A percentile compares a stretch with the other conserved stretches of the same genome.
Conservation (phyloP, 2,888 invertebrate species). For the Eurois occulta region DNA sequence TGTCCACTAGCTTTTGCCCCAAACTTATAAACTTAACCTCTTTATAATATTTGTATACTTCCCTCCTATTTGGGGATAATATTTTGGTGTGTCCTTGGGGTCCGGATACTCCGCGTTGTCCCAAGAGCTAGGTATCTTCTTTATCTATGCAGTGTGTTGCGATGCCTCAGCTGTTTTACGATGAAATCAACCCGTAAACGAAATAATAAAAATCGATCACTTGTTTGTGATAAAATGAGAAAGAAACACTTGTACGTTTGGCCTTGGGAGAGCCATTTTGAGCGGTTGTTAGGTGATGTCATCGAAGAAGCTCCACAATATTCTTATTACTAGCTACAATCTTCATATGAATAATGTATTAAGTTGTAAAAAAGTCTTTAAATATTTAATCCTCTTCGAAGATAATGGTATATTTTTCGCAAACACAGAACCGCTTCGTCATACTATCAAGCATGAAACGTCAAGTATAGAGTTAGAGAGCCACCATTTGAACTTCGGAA, state of each 20-base stretch:
- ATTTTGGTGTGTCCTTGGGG: neutral
- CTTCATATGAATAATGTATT: slow-evolving; percentile 24
- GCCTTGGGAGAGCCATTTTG: slow-evolving; percentile 34
- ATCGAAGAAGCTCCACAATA: slow-evolving; percentile 13
- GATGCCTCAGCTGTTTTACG: neutral
- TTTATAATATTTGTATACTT: neutral
- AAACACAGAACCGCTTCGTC: neutral
- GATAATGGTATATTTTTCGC: neutral
- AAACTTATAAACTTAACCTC: neutral
- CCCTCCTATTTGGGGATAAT: neutral
- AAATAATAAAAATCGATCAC: neutral
- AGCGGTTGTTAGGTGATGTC: slow-evolving; percentile 31
- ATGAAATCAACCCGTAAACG: neutral
- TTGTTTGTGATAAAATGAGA: neutral
- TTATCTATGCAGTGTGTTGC: neutral
- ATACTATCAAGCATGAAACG: slow-evolving; percentile 19
- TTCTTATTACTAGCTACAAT: neutral
- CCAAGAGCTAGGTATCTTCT: neutral
- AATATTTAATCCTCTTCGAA: neutral
- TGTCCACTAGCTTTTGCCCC: neutral
- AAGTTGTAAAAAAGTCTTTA: slow-evolving; percentile 15
- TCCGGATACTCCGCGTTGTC: neutral
- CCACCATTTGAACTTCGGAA: neutral
- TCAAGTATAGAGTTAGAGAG: neutral
- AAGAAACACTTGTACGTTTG: slow-evolving; percentile 8